Conservation (phyloP, 2,888 invertebrate species). For the Caenorhabditis zanzibari region DNA sequence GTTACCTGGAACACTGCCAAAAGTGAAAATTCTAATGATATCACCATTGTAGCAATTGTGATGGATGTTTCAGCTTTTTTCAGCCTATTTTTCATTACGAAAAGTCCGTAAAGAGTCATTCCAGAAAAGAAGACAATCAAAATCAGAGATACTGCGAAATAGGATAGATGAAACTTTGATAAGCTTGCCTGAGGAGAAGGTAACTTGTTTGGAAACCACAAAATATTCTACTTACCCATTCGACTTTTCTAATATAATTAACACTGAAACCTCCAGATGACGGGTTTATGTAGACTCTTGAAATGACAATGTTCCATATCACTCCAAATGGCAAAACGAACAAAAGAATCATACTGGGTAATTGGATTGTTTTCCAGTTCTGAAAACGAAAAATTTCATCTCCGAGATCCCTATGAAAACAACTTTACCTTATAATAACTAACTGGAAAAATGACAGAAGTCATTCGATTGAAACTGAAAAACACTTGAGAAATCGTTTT, state of each 20-base stretch:
- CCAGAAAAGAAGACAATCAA: constrained; percentile 28
- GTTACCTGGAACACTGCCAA: constrained; percentile 24
- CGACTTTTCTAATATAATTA: constrained; percentile 25
- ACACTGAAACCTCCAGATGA: constrained; percentile 40
- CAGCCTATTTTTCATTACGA: constrained; percentile 18
- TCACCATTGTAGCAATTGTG: constrained; percentile 18
- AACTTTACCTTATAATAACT: constrained; percentile 4
- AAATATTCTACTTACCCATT: constrained; percentile 8
- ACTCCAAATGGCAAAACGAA: constrained; percentile 35
- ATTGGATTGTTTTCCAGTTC: constrained; percentile 25
- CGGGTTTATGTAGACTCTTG: constrained; percentile 41
- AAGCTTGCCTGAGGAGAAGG: constrained; percentile 23
- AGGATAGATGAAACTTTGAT: constrained; percentile 27
- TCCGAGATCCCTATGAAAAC: background rate
- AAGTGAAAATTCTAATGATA: constrained; percentile 27
- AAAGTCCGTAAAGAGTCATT: constrained; percentile 18
- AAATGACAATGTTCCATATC: constrained; percentile 45
- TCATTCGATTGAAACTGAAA: constrained; percentile 52
- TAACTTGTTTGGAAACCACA: background rate
- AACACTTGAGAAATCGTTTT: constrained; percentile 51
- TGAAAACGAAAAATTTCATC: too few relatives aligned
- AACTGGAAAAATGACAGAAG: constrained; percentile 36
- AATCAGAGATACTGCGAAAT: constrained; percentile 24
- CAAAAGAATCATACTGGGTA: background rate
- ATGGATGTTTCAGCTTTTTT: constrained; percentile 38